Evolutionary conservation across 1,140 invertebrate genomes (phyloP).

Genomic region (Meloidogyne floridensis): DNA sequence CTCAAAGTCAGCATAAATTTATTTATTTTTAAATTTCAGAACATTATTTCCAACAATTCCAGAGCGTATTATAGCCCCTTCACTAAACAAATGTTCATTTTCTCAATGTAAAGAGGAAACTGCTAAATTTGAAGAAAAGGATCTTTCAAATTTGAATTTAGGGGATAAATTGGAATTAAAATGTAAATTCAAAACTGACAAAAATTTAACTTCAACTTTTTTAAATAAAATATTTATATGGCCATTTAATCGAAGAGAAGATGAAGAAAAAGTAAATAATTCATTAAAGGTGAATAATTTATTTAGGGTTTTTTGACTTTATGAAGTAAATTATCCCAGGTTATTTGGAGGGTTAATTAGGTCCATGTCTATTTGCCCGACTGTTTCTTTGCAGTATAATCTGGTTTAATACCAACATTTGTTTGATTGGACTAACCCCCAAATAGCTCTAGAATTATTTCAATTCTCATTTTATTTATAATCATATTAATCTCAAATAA

Average conservation of each 20-base stretch:
- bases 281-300: not conserved
- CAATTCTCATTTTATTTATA: too few relatives aligned
- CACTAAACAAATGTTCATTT: not conserved
- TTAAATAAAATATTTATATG: conserved; percentile 10
- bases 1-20: not conserved
- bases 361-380: too few relatives aligned
- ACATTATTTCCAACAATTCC: conserved; percentile 9
- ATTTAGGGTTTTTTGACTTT: too few relatives aligned
- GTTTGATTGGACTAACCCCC: too few relatives aligned
- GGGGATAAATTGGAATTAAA: conserved; percentile 6
- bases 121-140: not conserved
- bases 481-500: too few relatives aligned
- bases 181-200: not conserved
- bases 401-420: too few relatives aligned
- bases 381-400: too few relatives aligned
- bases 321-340: too few relatives aligned
- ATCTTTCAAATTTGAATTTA: conserved; percentile 7
- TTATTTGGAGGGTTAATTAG: too few relatives aligned
- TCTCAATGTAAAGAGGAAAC: not conserved
- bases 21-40: not conserved
- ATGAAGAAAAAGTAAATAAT: not conserved
- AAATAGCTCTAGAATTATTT: too few relatives aligned
- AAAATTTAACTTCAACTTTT: not conserved
- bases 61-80: not conserved
- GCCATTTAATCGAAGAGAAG: not conserved